phyloP scores from a whole-genome alignment of 2,797 vertebrate genomes.

The Liparis tanakae region DNA sequence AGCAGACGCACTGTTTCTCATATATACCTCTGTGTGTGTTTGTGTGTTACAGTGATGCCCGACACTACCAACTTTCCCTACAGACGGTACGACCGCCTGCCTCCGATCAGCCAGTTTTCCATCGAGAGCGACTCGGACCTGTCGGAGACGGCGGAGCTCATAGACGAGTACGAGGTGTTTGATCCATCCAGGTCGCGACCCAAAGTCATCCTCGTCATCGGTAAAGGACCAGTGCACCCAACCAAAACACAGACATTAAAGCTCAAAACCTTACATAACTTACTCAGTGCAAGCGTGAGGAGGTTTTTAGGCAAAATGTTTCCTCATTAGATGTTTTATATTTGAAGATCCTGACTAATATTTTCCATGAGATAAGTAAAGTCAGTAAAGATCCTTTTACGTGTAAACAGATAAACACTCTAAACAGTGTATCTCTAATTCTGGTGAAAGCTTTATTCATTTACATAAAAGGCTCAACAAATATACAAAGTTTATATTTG shows the following conservation, averaged over 20 bases:
- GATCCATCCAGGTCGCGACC: conserved; percentile 92
- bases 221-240: conserved; percentile 73
- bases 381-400: neutral
- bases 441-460: conserved; percentile 3
- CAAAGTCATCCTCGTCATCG: conserved; percentile 97
- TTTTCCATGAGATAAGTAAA: conserved; percentile 26
- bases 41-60: conserved; percentile 88
- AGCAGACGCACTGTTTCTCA: conserved; percentile 8
- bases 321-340: neutral
- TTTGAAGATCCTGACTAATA: conserved; percentile 24
- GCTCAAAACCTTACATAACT: neutral
- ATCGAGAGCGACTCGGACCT: conserved; percentile 98
- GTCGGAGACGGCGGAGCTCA: conserved; percentile 97
- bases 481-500: conserved; percentile 36
- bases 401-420: conserved; percentile 13
- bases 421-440: neutral
- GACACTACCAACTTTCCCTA: conserved; percentile 95
- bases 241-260: conserved; percentile 2
- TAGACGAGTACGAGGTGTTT: conserved; percentile 97
- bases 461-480: conserved; percentile 35
- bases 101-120: conserved; percentile 98
- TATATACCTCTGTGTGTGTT: neutral
- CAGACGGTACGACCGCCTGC: conserved; percentile 94
- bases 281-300: neutral
- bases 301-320: neutral